These are phyloP conservation scores for Sebastes schlegelii DNA, from an alignment of 2,113 vertebrate genomes.

Conservation along the genomic window DNA sequence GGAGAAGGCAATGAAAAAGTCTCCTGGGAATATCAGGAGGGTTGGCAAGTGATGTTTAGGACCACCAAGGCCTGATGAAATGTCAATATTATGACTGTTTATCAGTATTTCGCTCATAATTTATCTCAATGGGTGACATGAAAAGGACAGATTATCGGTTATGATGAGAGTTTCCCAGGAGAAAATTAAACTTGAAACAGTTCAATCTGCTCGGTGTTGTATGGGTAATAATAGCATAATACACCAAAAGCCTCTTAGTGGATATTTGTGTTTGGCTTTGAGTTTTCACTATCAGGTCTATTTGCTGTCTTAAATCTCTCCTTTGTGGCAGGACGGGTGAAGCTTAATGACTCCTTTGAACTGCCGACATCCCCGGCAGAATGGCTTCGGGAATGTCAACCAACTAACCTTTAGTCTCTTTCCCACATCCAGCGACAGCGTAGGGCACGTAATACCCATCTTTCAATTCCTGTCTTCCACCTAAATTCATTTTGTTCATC, in stretches of 20 bases:
- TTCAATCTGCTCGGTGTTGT: slow-evolving; percentile 62
- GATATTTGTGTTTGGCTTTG: slow-evolving; percentile 80
- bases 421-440: slow-evolving; percentile 73
- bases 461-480: slow-evolving; percentile 45
- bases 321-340: slow-evolving; percentile 66
- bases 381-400: slow-evolving; percentile 84
- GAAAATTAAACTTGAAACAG: slow-evolving; percentile 74
- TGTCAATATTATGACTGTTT: slow-evolving; percentile 6
- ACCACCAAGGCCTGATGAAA: not conserved
- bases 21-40: too few species aligned
- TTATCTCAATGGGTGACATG: not conserved
- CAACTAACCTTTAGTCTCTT: slow-evolving; percentile 87
- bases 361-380: slow-evolving; percentile 62
- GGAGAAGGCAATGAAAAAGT: too few species aligned
- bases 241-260: slow-evolving; percentile 74
- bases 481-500: slow-evolving; percentile 32
- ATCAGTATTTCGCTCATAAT: not conserved
- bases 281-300: slow-evolving; percentile 70
- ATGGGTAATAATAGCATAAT: slow-evolving; percentile 66
- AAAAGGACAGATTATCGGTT: slow-evolving; percentile 13
- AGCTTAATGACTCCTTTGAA: slow-evolving; percentile 79
- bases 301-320: slow-evolving; percentile 82
- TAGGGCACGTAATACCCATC: slow-evolving; percentile 50
- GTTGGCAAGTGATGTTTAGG: not conserved
- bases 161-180: slow-evolving; percentile 71